These are phyloP conservation scores for Okamejei kenojei DNA, from an alignment of 2,797 vertebrate genomes.

Conservation along the genomic window DNA sequence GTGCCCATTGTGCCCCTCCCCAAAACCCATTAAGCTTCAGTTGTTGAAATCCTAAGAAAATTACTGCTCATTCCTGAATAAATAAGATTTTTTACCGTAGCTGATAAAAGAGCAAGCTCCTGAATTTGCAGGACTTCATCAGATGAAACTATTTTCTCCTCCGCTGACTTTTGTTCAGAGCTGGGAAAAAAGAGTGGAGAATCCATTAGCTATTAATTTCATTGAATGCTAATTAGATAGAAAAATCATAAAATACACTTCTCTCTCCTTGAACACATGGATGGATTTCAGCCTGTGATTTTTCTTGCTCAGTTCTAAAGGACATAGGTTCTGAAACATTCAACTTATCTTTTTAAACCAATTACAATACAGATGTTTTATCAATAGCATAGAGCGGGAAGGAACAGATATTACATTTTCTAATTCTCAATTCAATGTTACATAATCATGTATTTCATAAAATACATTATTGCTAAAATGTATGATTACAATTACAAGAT, in stretches of 20 bases:
- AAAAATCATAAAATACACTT: neutral
- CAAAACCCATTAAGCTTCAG: neutral
- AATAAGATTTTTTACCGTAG: conserved; percentile 67
- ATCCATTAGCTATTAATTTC: neutral
- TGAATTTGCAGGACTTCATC: conserved; percentile 81
- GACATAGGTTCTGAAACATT: too few relatives aligned
- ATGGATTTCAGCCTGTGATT: neutral
- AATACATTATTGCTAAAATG: neutral
- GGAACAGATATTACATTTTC: neutral
- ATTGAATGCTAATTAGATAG: conserved; percentile 1
- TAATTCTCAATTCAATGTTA: neutral
- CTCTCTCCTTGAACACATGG: neutral
- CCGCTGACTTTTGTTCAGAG: conserved; percentile 41
- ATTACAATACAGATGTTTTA: neutral
- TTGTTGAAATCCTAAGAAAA: neutral
- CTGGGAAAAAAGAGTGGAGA: neutral
- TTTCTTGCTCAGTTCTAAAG: neutral
- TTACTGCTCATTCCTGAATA: neutral
- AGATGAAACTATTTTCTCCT: conserved; percentile 78
- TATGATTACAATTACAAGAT: neutral
- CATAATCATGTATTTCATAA: neutral
- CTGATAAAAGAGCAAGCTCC: conserved; percentile 82
- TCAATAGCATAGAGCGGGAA: neutral
- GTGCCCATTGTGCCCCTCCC: neutral
- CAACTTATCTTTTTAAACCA: neutral